These are phyloP conservation scores for Priocnemis perturbator DNA, from an alignment of 2,888 invertebrate genomes.

Conservation along the genomic window DNA sequence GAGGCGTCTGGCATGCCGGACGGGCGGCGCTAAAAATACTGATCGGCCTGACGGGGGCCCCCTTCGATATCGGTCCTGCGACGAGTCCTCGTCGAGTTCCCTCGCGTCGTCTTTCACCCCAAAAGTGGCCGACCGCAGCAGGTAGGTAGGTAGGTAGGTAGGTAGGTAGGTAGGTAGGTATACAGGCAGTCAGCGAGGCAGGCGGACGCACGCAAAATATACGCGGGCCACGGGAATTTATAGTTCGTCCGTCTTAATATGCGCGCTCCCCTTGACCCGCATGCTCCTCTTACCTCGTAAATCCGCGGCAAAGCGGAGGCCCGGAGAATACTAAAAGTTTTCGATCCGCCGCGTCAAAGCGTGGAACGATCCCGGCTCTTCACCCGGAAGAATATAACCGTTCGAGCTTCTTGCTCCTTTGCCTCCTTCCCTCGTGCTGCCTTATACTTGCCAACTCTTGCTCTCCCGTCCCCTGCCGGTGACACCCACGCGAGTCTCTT, in stretches of 20 bases:
- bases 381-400: constrained; percentile 38
- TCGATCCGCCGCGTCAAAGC: constrained; percentile 37
- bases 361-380: constrained; percentile 28
- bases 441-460: neutral
- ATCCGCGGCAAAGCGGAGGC: constrained; percentile 36
- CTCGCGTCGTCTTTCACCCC: constrained; percentile 13
- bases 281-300: constrained; percentile 56
- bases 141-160: constrained; percentile 30
- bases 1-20: constrained; percentile 7
- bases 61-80: constrained; percentile 36
- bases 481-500: constrained; percentile 11
- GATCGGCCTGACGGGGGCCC: constrained; percentile 24
- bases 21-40: constrained; percentile 49
- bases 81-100: constrained; percentile 43
- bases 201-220: constrained; percentile 38
- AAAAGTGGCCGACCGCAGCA: constrained; percentile 41
- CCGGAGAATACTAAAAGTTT: constrained; percentile 55
- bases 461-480: neutral
- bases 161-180: neutral
- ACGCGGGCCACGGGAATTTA: constrained; percentile 51
- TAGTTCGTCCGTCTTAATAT: constrained; percentile 53
- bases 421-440: neutral
- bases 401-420: constrained; percentile 19
- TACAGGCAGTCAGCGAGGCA: neutral
- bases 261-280: constrained; percentile 57